Percentiles rank a stretch among this genome's conserved stretches.
phyloP scores from a whole-genome alignment of 2,797 vertebrate genomes.

The Champsocephalus gunnari region DNA sequence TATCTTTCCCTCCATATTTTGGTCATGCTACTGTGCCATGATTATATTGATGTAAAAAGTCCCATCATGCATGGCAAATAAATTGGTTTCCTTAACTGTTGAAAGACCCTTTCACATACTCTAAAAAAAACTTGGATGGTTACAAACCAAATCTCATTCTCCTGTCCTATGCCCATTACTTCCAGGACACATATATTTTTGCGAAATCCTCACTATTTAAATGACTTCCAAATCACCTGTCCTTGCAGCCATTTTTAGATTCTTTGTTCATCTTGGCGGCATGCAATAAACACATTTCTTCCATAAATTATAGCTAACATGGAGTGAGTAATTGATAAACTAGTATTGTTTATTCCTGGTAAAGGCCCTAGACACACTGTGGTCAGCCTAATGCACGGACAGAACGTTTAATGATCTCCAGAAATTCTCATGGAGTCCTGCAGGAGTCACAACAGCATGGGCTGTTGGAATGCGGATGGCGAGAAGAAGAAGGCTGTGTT shows the following conservation, averaged over 20 bases:
- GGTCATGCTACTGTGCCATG: background rate
- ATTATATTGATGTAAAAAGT: slow-evolving; percentile 10
- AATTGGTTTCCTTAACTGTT: slow-evolving; percentile 8
- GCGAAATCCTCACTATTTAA: no score
- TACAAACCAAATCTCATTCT: no score
- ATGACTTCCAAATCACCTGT: no score
- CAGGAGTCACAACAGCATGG: slow-evolving; percentile 48
- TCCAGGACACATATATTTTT: no score
- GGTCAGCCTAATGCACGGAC: slow-evolving; percentile 15
- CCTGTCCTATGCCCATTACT: no score
- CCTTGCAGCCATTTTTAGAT: no score
- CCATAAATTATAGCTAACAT: no score
- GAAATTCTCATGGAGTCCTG: slow-evolving; percentile 47
- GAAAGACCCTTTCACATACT: background rate
- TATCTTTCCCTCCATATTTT: background rate
- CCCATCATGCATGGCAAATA: background rate
- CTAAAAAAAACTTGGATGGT: no score
- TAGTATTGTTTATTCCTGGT: background rate
- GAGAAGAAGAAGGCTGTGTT: slow-evolving; percentile 49
- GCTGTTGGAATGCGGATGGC: slow-evolving; percentile 59
- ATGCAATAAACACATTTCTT: no score
- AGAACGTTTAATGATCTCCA: slow-evolving; percentile 11
- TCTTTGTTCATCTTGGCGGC: no score
- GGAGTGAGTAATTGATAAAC: no score
- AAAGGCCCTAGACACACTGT: background rate